These are phyloP conservation scores for Tonatia bakeri DNA, from an alignment of 2,113 vertebrate species.

Conservation along the genomic window DNA sequence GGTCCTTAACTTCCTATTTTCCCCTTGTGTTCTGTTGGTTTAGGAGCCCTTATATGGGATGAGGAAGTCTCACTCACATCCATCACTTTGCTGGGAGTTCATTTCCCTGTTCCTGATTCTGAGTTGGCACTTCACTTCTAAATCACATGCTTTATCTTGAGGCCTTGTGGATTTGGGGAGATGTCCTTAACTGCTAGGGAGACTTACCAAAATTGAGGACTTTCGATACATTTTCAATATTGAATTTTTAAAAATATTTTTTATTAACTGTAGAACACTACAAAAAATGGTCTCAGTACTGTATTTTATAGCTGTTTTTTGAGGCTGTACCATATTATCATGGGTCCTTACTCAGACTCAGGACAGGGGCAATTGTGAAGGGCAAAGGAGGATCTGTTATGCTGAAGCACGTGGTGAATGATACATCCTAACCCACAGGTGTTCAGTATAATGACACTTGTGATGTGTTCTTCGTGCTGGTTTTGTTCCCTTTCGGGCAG, in stretches of 20 bases:
- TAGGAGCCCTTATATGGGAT: neutral
- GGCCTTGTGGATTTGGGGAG: neutral
- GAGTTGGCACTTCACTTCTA: neutral
- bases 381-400: rapidly evolving
- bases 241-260: neutral
- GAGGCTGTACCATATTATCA: no score
- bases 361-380: neutral
- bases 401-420: neutral
- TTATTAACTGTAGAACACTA: neutral
- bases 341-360: neutral
- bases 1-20: neutral
- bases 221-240: neutral
- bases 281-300: neutral
- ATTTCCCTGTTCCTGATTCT: neutral
- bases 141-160: neutral
- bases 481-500: neutral
- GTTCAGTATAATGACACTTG: neutral
- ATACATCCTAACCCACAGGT: no score
- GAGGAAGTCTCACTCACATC: neutral
- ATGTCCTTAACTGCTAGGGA: neutral
- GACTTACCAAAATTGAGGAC: neutral
- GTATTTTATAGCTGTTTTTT: neutral
- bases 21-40: neutral
- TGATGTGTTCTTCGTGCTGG: neutral
- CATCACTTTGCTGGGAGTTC: neutral